phyloP scores from a whole-genome alignment of 2,888 invertebrate genomes.

The Lymantria dispar region DNA sequence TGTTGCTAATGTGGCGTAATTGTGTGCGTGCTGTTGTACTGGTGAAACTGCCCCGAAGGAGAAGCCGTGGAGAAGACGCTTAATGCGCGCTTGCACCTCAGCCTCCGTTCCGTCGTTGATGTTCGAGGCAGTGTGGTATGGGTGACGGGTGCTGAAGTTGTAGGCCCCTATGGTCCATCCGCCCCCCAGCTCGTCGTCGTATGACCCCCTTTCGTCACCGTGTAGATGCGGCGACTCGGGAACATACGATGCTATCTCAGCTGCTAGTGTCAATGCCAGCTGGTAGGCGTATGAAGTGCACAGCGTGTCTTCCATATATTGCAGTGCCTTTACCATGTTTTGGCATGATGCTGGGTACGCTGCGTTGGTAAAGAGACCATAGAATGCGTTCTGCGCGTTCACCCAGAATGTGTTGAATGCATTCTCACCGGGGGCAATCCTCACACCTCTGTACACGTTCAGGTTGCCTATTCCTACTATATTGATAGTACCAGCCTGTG shows the following conservation, averaged over 20 bases:
- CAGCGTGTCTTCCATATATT: constrained; percentile 6
- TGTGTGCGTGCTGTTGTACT: constrained; percentile 5
- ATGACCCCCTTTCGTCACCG: neutral
- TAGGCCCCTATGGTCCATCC: constrained; percentile 5
- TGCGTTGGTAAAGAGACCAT: neutral
- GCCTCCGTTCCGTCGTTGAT: constrained; percentile 2
- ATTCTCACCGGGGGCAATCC: neutral
- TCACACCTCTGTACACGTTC: constrained; percentile 2
- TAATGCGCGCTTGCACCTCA: neutral
- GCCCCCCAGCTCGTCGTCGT: constrained; percentile 6
- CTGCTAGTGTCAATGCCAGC: constrained; percentile 5
- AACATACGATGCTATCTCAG: constrained; percentile 1
- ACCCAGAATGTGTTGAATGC: constrained; percentile 1
- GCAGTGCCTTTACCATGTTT: constrained; percentile 6
- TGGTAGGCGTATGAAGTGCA: constrained; percentile 7
- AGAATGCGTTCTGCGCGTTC: constrained; percentile 1
- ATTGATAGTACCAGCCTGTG: neutral
- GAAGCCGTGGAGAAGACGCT: constrained; percentile 2
- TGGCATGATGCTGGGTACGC: constrained; percentile 4
- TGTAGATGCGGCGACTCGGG: constrained; percentile 7
- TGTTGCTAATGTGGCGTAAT: neutral
- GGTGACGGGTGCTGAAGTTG: neutral
- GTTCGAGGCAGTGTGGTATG: neutral
- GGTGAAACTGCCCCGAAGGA: constrained; percentile 1
- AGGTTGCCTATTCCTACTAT: neutral